These are phyloP conservation scores for Eidolon dupreanum DNA, from an alignment of 2,797 vertebrate species.

Conservation along the genomic window DNA sequence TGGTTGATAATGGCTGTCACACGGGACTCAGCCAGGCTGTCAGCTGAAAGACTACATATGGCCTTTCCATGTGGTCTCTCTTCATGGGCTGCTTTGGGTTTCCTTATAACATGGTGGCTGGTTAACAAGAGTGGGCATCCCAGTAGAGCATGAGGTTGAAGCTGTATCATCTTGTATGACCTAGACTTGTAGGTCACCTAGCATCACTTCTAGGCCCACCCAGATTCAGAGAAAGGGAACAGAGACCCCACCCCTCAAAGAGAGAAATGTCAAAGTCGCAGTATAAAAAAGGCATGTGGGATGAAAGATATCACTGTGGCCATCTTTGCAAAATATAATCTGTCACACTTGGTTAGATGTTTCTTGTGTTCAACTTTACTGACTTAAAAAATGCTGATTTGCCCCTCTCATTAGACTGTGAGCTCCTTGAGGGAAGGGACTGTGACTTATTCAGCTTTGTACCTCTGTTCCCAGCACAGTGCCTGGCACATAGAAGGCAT, in stretches of 20 bases:
- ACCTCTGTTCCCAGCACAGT: background rate
- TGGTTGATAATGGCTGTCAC: background rate
- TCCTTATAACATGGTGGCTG: background rate
- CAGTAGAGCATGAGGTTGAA: background rate
- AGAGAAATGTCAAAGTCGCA: background rate
- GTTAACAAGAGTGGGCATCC: background rate
- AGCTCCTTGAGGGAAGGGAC: background rate
- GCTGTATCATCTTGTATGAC: background rate
- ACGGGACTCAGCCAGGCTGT: background rate
- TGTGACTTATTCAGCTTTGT: background rate
- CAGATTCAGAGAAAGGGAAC: background rate
- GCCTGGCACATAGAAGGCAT: background rate
- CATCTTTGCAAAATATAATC: background rate
- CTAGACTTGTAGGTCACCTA: background rate
- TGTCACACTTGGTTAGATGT: background rate
- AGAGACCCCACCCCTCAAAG: background rate
- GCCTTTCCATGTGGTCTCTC: background rate
- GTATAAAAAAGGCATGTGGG: background rate
- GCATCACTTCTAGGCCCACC: background rate
- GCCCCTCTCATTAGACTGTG: background rate
- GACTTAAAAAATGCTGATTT: background rate
- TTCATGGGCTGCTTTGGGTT: background rate
- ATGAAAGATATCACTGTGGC: background rate
- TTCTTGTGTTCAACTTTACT: background rate
- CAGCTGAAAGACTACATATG: background rate